Evolutionary conservation across 2,888 invertebrate species (phyloP).

Genomic region (Drosophila seclusa): DNA sequence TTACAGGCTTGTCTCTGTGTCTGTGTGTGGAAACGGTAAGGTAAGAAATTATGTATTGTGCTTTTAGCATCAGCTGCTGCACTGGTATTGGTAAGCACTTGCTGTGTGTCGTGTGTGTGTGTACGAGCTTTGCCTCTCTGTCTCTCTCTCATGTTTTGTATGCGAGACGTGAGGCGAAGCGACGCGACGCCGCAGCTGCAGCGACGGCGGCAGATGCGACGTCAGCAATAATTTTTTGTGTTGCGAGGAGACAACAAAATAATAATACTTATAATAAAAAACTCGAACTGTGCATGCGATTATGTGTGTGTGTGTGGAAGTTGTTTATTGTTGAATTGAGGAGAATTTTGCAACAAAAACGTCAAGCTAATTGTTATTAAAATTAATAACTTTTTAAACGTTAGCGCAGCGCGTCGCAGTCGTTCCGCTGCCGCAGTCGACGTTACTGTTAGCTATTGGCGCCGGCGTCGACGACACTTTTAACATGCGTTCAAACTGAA

Average conservation of each 20-base stretch:
- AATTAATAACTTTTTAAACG: slow-evolving; percentile 55
- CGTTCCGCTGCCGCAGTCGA: slow-evolving; percentile 10
- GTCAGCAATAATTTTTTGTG: slow-evolving; percentile 61
- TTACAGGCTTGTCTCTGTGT: slow-evolving; percentile 9
- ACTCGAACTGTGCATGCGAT: slow-evolving; percentile 5
- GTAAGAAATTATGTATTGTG: slow-evolving; percentile 50
- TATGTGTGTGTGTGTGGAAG: background rate
- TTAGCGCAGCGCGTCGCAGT: slow-evolving; percentile 27
- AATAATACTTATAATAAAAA: slow-evolving; percentile 46
- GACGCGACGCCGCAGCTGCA: slow-evolving; percentile 37
- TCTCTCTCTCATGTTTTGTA: slow-evolving; percentile 39
- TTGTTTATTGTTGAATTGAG: slow-evolving; percentile 19
- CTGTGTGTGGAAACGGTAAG: slow-evolving; percentile 5
- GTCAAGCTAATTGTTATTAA: slow-evolving; percentile 50
- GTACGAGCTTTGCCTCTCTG: slow-evolving; percentile 8
- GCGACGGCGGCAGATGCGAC: slow-evolving; percentile 61
- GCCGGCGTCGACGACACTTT: slow-evolving; percentile 32
- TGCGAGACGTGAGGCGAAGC: slow-evolving; percentile 39
- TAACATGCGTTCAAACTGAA: slow-evolving; percentile 41
- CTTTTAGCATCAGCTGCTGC: slow-evolving; percentile 32
- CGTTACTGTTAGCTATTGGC: slow-evolving; percentile 20
- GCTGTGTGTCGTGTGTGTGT: slow-evolving; percentile 35
- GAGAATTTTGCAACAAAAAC: slow-evolving; percentile 51
- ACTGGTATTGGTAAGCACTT: slow-evolving; percentile 42
- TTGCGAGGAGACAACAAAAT: slow-evolving; percentile 50